Conservation (phyloP, 2,113 vertebrate species). For the Pundamilia nyererei region DNA sequence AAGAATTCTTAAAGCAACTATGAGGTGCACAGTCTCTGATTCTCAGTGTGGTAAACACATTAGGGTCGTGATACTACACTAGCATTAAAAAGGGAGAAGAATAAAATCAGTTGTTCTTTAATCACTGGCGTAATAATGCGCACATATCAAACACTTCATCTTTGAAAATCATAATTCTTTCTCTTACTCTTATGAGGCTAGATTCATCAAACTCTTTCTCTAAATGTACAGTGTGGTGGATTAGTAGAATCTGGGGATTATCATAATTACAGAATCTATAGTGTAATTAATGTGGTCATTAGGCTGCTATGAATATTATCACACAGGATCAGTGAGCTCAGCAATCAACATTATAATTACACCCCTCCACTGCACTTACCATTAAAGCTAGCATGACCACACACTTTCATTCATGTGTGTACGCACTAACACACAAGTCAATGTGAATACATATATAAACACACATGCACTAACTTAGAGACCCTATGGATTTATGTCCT, state of each 20-base stretch:
- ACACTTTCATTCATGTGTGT: neutral
- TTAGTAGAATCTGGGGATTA: slow-evolving; percentile 44
- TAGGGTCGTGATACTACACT: neutral
- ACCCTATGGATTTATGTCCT: neutral
- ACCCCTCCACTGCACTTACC: slow-evolving; percentile 11
- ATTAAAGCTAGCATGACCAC: slow-evolving; percentile 17
- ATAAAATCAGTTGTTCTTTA: neutral
- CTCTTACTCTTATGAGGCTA: neutral
- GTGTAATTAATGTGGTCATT: slow-evolving; percentile 65
- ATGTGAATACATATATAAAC: neutral
- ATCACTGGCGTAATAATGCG: neutral
- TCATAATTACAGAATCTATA: slow-evolving; percentile 65
- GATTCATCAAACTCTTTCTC: neutral
- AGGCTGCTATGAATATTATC: slow-evolving; percentile 63
- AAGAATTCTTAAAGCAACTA: neutral
- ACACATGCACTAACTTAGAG: neutral
- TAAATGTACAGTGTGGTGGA: neutral
- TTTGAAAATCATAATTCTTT: neutral
- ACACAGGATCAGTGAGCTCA: slow-evolving; percentile 32
- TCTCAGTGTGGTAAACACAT: neutral
- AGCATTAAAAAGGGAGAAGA: neutral
- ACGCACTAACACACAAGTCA: neutral
- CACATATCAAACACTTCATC: neutral
- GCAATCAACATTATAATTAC: slow-evolving; percentile 55
- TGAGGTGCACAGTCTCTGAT: neutral